A percentile compares a stretch with the other conserved stretches of the same genome.
phyloP scores from a whole-genome alignment of 2,797 vertebrate species.

The Nothura maculosa region DNA sequence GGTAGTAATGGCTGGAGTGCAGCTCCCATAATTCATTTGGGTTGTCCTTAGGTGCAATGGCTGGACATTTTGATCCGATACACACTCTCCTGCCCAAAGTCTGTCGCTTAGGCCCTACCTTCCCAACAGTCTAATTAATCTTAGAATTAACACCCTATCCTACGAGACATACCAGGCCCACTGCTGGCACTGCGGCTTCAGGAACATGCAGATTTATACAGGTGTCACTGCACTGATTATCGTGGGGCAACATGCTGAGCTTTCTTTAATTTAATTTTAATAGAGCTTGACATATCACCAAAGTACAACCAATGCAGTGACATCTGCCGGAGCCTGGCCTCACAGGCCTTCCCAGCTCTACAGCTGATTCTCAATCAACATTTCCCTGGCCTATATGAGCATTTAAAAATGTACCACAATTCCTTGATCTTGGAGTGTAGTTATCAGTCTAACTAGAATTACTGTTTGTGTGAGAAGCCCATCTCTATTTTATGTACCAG shows the following conservation, averaged over 20 bases:
- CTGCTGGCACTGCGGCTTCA: background rate
- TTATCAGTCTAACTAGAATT: background rate
- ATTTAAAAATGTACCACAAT: conserved; percentile 5
- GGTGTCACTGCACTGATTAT: background rate
- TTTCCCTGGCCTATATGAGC: conserved; percentile 45
- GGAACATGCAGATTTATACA: background rate
- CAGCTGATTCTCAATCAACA: conserved; percentile 29
- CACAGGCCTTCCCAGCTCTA: conserved; percentile 14
- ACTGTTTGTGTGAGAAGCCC: background rate
- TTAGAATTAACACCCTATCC: background rate
- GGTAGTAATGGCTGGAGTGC: background rate
- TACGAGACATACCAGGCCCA: background rate
- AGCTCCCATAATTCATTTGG: background rate
- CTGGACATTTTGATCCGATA: background rate
- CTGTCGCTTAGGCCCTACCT: background rate
- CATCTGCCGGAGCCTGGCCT: conserved; percentile 44
- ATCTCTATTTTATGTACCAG: background rate
- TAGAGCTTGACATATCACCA: conserved; percentile 46
- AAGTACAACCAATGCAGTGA: conserved; percentile 32
- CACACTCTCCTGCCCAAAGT: background rate
- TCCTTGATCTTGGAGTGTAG: background rate
- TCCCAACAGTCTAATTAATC: background rate
- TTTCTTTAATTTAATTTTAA: conserved; percentile 61
- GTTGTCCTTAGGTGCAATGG: background rate
- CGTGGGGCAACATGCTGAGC: background rate